Conservation (phyloP, 2,797 vertebrate species). For the Microctenopoma lineatum region DNA sequence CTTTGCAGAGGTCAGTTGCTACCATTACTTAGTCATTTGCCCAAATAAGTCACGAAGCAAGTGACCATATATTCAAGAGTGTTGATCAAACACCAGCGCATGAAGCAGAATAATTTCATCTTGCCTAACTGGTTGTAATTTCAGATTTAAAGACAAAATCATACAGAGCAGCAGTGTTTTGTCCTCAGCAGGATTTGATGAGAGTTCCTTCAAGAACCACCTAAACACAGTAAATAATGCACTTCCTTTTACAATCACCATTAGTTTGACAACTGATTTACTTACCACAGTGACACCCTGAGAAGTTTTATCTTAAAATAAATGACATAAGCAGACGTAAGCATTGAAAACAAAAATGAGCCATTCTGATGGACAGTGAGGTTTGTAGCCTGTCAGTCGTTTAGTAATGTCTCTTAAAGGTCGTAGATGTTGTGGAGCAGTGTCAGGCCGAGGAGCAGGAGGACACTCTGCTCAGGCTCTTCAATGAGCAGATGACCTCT, state of each 20-base stretch:
- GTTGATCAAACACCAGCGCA: too few species aligned
- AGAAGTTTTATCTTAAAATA: too few species aligned
- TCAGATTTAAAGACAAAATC: constrained; percentile 79
- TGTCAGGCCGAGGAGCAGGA: constrained; percentile 78
- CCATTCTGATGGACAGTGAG: too few species aligned
- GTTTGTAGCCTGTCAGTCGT: not conserved
- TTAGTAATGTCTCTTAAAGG: constrained; percentile 62
- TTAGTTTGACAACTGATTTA: not conserved
- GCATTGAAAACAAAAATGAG: too few species aligned
- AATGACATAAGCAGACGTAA: not conserved
- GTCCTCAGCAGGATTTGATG: constrained; percentile 77
- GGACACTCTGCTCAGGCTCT: constrained; percentile 77
- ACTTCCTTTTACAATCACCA: not conserved
- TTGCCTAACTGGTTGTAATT: constrained; percentile 16
- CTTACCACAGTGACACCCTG: too few species aligned
- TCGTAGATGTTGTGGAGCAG: constrained; percentile 82
- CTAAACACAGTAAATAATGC: constrained; percentile 71
- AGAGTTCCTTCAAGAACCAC: constrained; percentile 73
- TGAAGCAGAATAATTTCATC: not conserved
- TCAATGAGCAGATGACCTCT: constrained; percentile 84
- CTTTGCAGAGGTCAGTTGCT: constrained; percentile 81
- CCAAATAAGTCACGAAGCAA: not conserved
- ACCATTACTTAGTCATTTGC: not conserved
- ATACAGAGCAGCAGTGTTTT: constrained; percentile 71
- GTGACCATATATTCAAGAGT: not conserved